phyloP scores from a whole-genome alignment of 1,140 invertebrate species.

The Formica exsecta region DNA sequence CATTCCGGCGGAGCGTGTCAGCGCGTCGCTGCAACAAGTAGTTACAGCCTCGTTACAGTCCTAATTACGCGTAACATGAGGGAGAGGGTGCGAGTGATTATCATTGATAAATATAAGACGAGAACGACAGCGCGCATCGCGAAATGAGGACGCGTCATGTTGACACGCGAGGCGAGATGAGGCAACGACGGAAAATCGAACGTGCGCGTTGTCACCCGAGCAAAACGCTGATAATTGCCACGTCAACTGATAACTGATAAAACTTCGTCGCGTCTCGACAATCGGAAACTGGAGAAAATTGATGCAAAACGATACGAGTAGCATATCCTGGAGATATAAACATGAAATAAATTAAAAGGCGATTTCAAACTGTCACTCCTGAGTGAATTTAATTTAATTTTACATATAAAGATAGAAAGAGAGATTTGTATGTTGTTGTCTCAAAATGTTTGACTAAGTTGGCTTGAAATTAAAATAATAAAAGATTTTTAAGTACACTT shows the following conservation, averaged over 20 bases:
- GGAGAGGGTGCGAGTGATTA: conserved; percentile 8
- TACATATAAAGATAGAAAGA: too few relatives aligned
- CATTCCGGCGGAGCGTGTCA: conserved; percentile 88
- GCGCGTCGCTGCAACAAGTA: conserved; percentile 88
- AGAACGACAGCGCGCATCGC: not conserved
- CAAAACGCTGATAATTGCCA: conserved; percentile 46
- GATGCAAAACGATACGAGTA: not conserved
- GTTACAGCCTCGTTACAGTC: conserved; percentile 76
- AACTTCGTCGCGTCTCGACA: not conserved
- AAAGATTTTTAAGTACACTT: too few relatives aligned
- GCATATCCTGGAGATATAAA: not conserved
- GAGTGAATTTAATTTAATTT: too few relatives aligned
- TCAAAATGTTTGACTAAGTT: too few relatives aligned
- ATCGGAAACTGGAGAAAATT: not conserved
- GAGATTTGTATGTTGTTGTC: too few relatives aligned
- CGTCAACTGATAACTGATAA: conserved; percentile 39
- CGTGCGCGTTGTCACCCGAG: not conserved
- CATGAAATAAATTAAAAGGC: not conserved
- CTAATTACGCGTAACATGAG: conserved; percentile 39
- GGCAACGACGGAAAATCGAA: not conserved
- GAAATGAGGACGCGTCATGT: conserved; percentile 25
- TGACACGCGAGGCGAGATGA: not conserved
- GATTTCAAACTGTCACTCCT: too few relatives aligned
- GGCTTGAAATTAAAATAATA: too few relatives aligned
- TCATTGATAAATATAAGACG: conserved; percentile 60